phyloP scores from a whole-genome alignment of 1,140 invertebrate genomes.

The Batillaria attramentaria region DNA sequence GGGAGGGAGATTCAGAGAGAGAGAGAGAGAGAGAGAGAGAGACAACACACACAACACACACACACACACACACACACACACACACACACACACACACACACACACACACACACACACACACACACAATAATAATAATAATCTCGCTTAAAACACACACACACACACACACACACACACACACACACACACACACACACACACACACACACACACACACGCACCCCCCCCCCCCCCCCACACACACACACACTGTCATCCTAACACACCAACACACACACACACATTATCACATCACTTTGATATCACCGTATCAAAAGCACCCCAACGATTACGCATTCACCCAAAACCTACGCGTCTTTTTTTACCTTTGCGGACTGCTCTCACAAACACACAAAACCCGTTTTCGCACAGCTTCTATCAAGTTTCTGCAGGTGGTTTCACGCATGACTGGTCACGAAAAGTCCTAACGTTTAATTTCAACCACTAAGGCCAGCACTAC shows the following conservation, averaged over 20 bases:
- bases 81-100: background rate
- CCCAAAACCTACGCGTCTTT: background rate
- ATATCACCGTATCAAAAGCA: background rate
- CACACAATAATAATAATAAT: background rate
- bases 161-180: slow-evolving; percentile 2
- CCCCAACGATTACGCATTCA: background rate
- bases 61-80: background rate
- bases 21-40: slow-evolving; percentile 2
- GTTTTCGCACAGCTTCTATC: too few species aligned
- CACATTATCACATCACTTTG: background rate
- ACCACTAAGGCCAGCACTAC: too few species aligned
- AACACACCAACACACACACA: background rate
- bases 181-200: slow-evolving; percentile 2
- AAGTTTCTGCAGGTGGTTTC: too few species aligned
- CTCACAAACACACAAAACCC: too few species aligned
- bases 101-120: background rate
- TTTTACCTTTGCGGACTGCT: too few species aligned
- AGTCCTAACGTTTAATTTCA: too few species aligned
- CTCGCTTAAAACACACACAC: background rate
- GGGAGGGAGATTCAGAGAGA: background rate
- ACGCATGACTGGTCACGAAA: too few species aligned
- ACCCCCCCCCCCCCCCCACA: too few species aligned
- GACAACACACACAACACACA: background rate
- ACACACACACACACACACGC: background rate
- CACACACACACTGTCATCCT: background rate